A percentile compares a stretch with the other conserved stretches of the same genome.
Evolutionary conservation across 2,888 invertebrate species (phyloP).

Genomic region (Perizoma affinitatum): DNA sequence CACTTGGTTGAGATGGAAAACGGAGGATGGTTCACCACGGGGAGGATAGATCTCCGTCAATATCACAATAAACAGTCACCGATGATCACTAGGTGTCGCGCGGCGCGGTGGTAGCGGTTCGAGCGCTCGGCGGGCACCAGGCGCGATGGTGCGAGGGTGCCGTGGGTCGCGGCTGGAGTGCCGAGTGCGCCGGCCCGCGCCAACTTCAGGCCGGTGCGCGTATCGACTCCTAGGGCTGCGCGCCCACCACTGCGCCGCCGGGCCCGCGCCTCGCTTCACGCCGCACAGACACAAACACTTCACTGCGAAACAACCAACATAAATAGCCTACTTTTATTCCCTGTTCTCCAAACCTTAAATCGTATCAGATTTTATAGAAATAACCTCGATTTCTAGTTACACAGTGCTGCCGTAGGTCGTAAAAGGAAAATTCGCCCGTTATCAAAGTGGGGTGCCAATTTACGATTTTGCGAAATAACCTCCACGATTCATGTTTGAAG

Average conservation of each 20-base stretch:
- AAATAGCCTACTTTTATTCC: constrained; percentile 59
- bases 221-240: constrained; percentile 61
- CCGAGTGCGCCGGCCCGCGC: constrained; percentile 66
- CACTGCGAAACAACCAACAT: constrained; percentile 63
- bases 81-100: constrained; percentile 50
- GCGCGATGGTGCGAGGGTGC: constrained; percentile 61
- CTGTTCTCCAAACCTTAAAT: constrained; percentile 58
- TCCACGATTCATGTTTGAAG: constrained; percentile 42
- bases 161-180: constrained; percentile 58
- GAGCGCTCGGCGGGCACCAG: constrained; percentile 43
- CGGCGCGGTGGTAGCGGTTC: constrained; percentile 53
- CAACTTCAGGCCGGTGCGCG: constrained; percentile 71
- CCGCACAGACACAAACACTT: constrained; percentile 66
- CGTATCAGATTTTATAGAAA: constrained; percentile 56
- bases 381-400: constrained; percentile 47
- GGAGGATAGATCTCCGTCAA: constrained; percentile 35
- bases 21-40: constrained; percentile 49
- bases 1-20: constrained; percentile 58
- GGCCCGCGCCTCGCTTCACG: constrained; percentile 62
- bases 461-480: constrained; percentile 43
- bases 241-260: constrained; percentile 39
- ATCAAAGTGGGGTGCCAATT: constrained; percentile 20
- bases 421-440: constrained; percentile 40
- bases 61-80: constrained; percentile 56
- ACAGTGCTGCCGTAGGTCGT: constrained; percentile 42